Percentiles rank a stretch among this genome's conserved stretches.
Conservation (phyloP, 1,140 invertebrate genomes). For the Sarcophaga bullata region DNA sequence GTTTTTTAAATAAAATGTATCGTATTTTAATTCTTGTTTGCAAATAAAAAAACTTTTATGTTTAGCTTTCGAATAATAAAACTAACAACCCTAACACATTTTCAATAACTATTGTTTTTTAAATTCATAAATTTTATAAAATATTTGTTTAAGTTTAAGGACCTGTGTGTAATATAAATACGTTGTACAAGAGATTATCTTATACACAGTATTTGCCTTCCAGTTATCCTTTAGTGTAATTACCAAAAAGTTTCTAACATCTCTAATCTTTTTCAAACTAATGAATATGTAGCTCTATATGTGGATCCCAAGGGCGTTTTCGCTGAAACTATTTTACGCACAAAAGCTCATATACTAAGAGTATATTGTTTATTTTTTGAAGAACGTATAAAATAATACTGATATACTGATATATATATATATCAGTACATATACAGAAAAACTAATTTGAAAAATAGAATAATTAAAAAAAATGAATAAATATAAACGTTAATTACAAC, state of each 20-base stretch:
- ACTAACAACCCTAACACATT: too few species aligned
- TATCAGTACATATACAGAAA: too few species aligned
- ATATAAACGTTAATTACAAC: constrained; percentile 11
- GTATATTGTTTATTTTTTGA: constrained; percentile 6
- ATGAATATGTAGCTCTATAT: constrained; percentile 17
- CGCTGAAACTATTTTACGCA: constrained; percentile 39
- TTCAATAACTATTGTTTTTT: too few species aligned
- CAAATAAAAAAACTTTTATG: too few species aligned
- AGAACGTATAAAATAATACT: constrained; percentile 1
- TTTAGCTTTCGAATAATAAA: too few species aligned
- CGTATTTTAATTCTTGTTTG: too few species aligned
- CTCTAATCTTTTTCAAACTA: constrained; percentile 34
- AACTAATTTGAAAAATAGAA: too few species aligned
- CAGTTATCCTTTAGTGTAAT: background rate
- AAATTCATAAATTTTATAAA: too few species aligned
- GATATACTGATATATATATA: too few species aligned
- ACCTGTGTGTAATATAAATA: constrained; percentile 19
- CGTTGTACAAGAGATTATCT: background rate
- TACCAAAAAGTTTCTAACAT: constrained; percentile 35
- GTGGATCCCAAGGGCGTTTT: constrained; percentile 36
- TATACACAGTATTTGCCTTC: constrained; percentile 18
- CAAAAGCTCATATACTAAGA: constrained; percentile 33
- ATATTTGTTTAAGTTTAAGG: background rate
- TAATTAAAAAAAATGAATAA: constrained; percentile 15
- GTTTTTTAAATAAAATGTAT: too few species aligned